Conservation (phyloP, 2,888 invertebrate genomes). For the Odontomyia ornata region DNA sequence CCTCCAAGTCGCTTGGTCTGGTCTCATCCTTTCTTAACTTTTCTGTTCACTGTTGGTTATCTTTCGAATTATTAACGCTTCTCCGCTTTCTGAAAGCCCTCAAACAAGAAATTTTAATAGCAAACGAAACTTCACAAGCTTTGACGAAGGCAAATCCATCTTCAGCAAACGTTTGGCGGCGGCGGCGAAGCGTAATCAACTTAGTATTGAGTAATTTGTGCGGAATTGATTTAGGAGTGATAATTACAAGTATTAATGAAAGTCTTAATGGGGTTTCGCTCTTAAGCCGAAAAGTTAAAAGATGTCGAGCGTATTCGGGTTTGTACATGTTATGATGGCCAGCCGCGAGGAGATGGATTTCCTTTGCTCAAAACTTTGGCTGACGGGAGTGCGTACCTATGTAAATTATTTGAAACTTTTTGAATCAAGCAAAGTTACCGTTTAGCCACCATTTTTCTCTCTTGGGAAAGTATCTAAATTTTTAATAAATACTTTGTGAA, state of each 20-base stretch:
- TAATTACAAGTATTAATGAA: constrained; percentile 39
- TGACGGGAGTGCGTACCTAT: no score
- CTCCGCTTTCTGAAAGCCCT: constrained; percentile 2
- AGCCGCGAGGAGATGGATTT: no score
- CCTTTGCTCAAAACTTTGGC: no score
- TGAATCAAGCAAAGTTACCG: no score
- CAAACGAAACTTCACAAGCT: constrained; percentile 15
- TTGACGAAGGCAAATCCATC: not conserved
- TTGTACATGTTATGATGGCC: not conserved
- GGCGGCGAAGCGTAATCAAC: constrained; percentile 27
- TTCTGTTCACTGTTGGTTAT: constrained; percentile 1
- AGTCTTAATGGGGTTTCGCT: constrained; percentile 38
- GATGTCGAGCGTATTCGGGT: constrained; percentile 15
- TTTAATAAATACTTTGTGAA: no score
- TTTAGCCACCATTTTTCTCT: no score
- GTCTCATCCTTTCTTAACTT: not conserved
- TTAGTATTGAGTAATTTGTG: constrained; percentile 35
- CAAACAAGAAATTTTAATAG: constrained; percentile 27
- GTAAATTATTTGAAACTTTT: no score
- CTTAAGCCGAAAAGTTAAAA: constrained; percentile 33
- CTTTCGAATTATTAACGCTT: constrained; percentile 38
- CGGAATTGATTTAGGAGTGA: constrained; percentile 37
- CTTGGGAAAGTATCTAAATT: no score
- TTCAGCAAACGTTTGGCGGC: not conserved
- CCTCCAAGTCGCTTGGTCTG: not conserved